These are phyloP conservation scores for Caenorhabditis japonica DNA, from an alignment of 2,888 invertebrate genomes.

Conservation along the genomic window DNA sequence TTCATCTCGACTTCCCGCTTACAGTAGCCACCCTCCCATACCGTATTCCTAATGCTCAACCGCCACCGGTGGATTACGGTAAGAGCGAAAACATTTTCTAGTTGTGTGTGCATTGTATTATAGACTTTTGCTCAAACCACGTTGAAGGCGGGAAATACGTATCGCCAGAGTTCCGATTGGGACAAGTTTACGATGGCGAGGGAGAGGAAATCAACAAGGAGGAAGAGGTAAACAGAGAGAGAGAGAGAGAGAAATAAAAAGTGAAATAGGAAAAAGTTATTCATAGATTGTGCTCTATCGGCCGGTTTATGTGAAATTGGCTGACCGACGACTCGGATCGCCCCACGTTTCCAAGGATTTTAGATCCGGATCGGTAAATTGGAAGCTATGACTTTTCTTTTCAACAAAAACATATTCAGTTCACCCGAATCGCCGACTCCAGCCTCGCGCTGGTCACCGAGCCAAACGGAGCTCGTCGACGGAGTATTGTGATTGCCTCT, in stretches of 20 bases:
- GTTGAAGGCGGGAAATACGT: constrained; percentile 87
- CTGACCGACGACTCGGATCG: constrained; percentile 55
- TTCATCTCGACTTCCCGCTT: constrained; percentile 85
- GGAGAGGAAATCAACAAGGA: constrained; percentile 68
- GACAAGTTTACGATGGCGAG: constrained; percentile 81
- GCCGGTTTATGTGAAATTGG: constrained; percentile 71
- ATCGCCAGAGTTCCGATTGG: constrained; percentile 85
- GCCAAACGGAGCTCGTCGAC: constrained; percentile 58
- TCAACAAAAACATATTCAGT: constrained; percentile 40
- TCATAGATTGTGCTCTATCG: constrained; percentile 71
- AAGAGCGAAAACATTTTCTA: background rate
- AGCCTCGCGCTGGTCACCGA: constrained; percentile 64
- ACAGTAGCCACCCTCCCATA: constrained; percentile 85
- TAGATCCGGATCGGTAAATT: constrained; percentile 61
- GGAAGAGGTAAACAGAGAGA: constrained; percentile 55
- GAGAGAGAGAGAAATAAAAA: background rate
- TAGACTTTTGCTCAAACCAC: constrained; percentile 84
- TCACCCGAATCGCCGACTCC: constrained; percentile 59
- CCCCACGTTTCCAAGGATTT: constrained; percentile 59
- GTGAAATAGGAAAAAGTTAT: background rate
- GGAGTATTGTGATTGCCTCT: constrained; percentile 55
- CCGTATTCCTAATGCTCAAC: constrained; percentile 78
- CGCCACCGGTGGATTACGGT: constrained; percentile 76
- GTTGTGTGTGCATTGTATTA: constrained; percentile 36
- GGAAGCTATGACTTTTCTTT: background rate